Conservation (phyloP, 2,797 vertebrate species). For the Lagorchestes hirsutus region DNA sequence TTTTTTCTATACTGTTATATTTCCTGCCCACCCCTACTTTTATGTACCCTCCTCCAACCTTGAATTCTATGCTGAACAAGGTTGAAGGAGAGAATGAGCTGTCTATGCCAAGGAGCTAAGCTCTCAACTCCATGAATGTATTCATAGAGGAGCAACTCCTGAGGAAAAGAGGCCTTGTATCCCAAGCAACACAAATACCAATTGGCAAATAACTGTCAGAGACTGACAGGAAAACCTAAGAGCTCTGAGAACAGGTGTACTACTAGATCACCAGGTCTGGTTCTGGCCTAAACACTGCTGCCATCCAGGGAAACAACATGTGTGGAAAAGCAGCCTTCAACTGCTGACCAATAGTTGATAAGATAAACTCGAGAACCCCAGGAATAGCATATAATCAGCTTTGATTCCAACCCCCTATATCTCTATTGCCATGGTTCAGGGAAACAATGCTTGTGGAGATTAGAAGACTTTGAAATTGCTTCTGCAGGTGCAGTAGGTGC, state of each 20-base stretch:
- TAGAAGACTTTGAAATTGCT: not conserved
- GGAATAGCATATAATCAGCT: not conserved
- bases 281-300: not conserved
- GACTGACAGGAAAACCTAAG: not conserved
- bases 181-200: not conserved
- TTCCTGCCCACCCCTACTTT: not conserved
- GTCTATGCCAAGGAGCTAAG: not conserved
- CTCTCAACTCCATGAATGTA: not conserved
- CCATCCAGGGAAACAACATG: not conserved
- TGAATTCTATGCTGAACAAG: not conserved
- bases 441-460: not conserved
- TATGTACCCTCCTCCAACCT: not conserved
- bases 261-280: not conserved
- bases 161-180: not conserved
- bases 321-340: not conserved
- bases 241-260: not conserved
- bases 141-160: not conserved
- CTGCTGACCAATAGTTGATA: not conserved
- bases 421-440: not conserved
- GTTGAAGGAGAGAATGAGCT: not conserved
- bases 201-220: not conserved
- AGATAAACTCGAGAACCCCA: not conserved
- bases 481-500: not conserved
- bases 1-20: not conserved
- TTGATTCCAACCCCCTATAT: not conserved